Evolutionary conservation across 1,140 invertebrate species (phyloP).

Genomic region (Lucilia sericata): DNA sequence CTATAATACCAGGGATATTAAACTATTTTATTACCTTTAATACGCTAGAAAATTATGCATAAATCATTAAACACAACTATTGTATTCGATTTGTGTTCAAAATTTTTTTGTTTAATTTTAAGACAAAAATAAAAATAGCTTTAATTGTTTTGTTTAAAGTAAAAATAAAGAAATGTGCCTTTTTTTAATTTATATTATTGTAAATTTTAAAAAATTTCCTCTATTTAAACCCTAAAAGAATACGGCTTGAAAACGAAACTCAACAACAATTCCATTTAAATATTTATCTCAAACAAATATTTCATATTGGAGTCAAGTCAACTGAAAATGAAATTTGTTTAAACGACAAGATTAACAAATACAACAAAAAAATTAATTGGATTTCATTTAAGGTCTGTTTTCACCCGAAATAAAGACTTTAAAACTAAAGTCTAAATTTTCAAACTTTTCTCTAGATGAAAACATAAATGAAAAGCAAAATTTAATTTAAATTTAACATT

Average conservation of each 20-base stretch:
- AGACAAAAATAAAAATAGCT: conserved; percentile 31
- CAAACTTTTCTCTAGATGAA: not conserved
- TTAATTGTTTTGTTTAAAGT: conserved; percentile 38
- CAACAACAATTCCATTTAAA: conserved; percentile 57
- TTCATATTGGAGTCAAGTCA: conserved; percentile 55
- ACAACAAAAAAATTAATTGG: not conserved
- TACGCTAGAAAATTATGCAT: not conserved
- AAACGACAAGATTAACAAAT: not conserved
- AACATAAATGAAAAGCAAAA: conserved; percentile 36
- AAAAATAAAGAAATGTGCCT: conserved; percentile 33
- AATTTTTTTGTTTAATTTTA: conserved; percentile 13
- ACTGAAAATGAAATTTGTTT: not conserved
- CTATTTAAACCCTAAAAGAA: not conserved
- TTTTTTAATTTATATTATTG: conserved; percentile 14
- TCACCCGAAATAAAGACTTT: not conserved
- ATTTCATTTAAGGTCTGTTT: not conserved
- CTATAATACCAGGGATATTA: not conserved
- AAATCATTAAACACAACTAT: not conserved
- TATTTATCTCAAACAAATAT: conserved; percentile 62
- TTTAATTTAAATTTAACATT: conserved; percentile 49
- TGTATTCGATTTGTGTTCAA: conserved; percentile 36
- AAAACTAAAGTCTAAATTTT: not conserved
- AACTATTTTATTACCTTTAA: not conserved
- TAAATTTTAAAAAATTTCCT: not conserved
- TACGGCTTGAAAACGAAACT: not conserved